Evolutionary conservation across 2,797 vertebrate species (phyloP).

Genomic region (Novumbra hubbsi): DNA sequence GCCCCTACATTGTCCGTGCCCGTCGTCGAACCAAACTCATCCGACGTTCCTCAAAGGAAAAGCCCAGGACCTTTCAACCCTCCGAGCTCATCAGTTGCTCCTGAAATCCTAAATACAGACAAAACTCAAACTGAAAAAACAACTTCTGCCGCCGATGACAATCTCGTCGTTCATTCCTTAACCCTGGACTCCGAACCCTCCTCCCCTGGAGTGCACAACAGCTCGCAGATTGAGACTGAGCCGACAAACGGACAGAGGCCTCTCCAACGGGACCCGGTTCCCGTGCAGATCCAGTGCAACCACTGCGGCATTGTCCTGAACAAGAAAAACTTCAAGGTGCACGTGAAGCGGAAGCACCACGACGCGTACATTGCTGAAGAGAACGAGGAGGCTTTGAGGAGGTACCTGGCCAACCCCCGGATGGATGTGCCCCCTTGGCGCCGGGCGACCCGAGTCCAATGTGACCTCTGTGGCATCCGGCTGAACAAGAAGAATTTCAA

Average conservation of each 20-base stretch:
- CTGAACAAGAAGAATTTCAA: constrained; percentile 10
- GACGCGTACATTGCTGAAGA: neutral
- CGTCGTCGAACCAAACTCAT: neutral
- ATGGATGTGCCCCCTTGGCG: neutral
- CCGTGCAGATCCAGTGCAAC: constrained; percentile 1
- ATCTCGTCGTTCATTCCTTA: neutral
- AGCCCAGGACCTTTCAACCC: neutral
- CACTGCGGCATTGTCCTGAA: constrained; percentile 7
- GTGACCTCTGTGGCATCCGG: neutral
- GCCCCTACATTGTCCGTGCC: neutral
- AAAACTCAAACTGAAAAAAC: neutral
- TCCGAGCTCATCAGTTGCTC: neutral
- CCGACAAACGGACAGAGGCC: neutral
- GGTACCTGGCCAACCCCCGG: neutral
- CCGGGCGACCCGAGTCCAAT: neutral
- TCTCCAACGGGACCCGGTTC: neutral
- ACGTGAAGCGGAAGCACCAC: constrained; percentile 10
- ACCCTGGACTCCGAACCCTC: neutral
- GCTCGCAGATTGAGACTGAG: neutral
- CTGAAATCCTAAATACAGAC: neutral
- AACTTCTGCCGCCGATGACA: neutral
- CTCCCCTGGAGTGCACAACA: neutral
- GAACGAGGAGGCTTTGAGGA: neutral
- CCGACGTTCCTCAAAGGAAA: neutral
- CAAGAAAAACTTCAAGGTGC: constrained; percentile 11